Percentiles rank a stretch among this genome's conserved stretches.
Conservation (phyloP, 2,888 invertebrate genomes). For the Rhabditoides inermis region DNA sequence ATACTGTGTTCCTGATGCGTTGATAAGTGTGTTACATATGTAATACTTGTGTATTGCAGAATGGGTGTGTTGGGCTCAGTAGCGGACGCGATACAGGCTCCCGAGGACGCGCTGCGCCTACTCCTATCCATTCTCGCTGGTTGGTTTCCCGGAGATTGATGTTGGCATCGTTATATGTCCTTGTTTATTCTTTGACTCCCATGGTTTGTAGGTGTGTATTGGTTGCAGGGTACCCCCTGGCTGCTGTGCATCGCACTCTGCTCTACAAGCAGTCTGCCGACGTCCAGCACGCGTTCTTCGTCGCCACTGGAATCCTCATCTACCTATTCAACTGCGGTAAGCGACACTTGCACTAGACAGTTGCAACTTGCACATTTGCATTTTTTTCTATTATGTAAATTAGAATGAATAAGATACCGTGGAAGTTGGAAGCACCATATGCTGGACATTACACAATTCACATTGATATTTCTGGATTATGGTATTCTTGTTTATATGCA, state of each 20-base stretch:
- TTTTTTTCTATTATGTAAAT: too few species aligned
- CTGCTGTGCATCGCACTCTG: constrained; percentile 40
- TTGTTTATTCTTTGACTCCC: neutral
- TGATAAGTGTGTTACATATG: too few species aligned
- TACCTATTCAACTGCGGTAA: constrained; percentile 49
- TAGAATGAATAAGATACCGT: too few species aligned
- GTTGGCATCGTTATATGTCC: neutral
- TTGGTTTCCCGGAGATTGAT: constrained; percentile 4
- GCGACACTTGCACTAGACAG: constrained; percentile 4
- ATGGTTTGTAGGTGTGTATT: neutral
- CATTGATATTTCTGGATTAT: too few species aligned
- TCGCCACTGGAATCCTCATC: constrained; percentile 33
- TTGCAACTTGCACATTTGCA: too few species aligned
- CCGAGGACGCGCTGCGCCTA: constrained; percentile 46
- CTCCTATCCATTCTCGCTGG: constrained; percentile 45
- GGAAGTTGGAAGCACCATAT: too few species aligned
- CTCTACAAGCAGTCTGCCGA: constrained; percentile 35
- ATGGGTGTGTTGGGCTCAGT: constrained; percentile 26
- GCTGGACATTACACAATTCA: too few species aligned
- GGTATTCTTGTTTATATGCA: too few species aligned
- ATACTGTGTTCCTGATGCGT: too few species aligned
- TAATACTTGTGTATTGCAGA: too few species aligned
- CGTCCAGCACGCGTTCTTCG: constrained; percentile 43
- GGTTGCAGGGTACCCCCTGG: constrained; percentile 51
- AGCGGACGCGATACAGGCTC: constrained; percentile 31